Conservation (phyloP, 2,888 invertebrate genomes). For the Cantharis flavilabris region DNA sequence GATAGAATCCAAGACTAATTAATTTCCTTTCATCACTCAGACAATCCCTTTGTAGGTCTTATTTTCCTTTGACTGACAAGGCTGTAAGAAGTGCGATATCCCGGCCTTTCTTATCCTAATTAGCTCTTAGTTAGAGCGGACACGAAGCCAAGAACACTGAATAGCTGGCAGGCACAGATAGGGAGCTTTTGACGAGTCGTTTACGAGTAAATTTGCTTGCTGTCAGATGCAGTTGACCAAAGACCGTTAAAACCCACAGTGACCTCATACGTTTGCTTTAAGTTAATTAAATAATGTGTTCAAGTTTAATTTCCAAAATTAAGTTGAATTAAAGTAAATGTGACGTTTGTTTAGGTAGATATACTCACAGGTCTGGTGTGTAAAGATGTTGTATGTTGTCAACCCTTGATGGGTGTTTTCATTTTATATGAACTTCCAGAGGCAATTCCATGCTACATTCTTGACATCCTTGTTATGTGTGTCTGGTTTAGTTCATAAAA, state of each 20-base stretch:
- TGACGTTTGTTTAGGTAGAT: conserved; percentile 7
- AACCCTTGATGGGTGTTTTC: conserved; percentile 24
- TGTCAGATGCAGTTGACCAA: conserved; percentile 39
- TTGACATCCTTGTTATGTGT: conserved; percentile 26
- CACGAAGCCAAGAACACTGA: conserved; percentile 43
- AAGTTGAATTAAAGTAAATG: background rate
- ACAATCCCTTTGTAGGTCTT: conserved; percentile 48
- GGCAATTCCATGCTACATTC: conserved; percentile 29
- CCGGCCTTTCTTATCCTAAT: conserved; percentile 51
- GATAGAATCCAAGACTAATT: conserved; percentile 45
- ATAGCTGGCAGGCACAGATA: conserved; percentile 44
- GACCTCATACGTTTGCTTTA: conserved; percentile 5
- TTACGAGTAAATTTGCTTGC: conserved; percentile 43
- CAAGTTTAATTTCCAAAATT: background rate
- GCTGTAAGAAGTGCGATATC: conserved; percentile 43
- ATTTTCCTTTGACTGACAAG: conserved; percentile 50
- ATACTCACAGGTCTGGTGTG: conserved; percentile 1
- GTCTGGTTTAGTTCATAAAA: conserved; percentile 31
- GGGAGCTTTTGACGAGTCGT: conserved; percentile 40
- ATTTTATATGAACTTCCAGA: conserved; percentile 31
- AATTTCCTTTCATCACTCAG: conserved; percentile 51
- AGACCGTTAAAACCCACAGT: conserved; percentile 2
- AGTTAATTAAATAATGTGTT: background rate
- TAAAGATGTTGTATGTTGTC: conserved; percentile 27
- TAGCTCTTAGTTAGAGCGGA: conserved; percentile 47